Conservation (phyloP, 2,797 vertebrate species). For the Sebastes jordani region DNA sequence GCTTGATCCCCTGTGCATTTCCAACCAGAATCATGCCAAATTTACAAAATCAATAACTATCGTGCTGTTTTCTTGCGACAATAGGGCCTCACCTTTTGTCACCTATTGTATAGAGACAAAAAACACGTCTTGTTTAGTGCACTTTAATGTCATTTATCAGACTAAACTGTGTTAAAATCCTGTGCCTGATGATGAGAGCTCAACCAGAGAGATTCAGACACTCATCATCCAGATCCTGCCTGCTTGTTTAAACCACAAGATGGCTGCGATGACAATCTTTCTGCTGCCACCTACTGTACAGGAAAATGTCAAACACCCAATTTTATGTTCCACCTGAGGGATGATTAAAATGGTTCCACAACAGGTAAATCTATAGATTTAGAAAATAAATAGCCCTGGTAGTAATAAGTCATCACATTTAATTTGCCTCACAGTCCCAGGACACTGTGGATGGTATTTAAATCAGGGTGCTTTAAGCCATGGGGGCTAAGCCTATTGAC, state of each 20-base stretch:
- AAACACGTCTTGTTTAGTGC: background rate
- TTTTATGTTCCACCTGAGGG: background rate
- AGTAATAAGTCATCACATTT: background rate
- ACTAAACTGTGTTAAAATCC: background rate
- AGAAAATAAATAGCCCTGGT: background rate
- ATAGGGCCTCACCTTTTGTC: background rate
- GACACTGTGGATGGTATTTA: constrained; percentile 9
- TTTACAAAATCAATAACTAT: background rate
- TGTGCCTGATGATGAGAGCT: background rate
- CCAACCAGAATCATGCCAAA: background rate
- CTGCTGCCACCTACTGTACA: constrained; percentile 50
- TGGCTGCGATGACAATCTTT: constrained; percentile 21
- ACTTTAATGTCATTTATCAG: background rate
- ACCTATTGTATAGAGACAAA: background rate
- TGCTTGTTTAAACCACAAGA: constrained; percentile 18
- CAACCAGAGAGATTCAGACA: background rate
- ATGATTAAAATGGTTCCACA: background rate
- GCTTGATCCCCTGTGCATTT: too few relatives aligned
- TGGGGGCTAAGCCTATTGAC: constrained; percentile 10
- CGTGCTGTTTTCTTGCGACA: background rate
- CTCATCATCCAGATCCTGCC: background rate
- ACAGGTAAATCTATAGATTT: background rate
- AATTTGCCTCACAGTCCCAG: background rate
- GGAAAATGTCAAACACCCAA: background rate
- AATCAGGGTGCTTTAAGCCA: constrained; percentile 5